phyloP scores from a whole-genome alignment of 1,140 invertebrate genomes.

The Spodoptera litura region DNA sequence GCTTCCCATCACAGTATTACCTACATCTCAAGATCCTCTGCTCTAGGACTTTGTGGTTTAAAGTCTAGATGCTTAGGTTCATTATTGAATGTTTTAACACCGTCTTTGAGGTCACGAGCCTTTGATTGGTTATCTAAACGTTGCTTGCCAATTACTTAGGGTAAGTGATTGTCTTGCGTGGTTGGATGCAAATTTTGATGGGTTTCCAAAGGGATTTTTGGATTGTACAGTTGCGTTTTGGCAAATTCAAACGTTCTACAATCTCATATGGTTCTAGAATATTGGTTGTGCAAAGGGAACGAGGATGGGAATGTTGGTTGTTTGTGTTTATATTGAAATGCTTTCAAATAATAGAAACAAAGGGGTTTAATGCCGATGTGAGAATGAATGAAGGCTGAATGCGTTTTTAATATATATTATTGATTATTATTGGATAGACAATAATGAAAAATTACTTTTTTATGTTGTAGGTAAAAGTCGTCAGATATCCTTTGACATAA shows the following conservation, averaged over 20 bases:
- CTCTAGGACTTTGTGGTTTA: conserved; percentile 47
- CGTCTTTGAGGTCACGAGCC: conserved; percentile 58
- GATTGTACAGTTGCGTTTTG: conserved; percentile 4
- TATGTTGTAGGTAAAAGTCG: too few relatives aligned
- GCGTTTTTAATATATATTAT: background rate
- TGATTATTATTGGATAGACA: too few relatives aligned
- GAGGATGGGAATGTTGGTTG: conserved; percentile 18
- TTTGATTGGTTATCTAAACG: conserved; percentile 74
- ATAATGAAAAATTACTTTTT: too few relatives aligned
- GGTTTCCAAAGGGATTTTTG: conserved; percentile 36
- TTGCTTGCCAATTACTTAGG: conserved; percentile 78
- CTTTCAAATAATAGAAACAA: conserved; percentile 39
- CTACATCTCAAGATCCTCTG: conserved; percentile 54
- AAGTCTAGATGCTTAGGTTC: background rate
- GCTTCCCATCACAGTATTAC: conserved; percentile 70
- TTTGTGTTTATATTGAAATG: conserved; percentile 21
- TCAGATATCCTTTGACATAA: too few relatives aligned
- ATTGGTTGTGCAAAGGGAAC: conserved; percentile 18
- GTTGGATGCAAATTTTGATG: conserved; percentile 48
- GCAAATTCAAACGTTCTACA: background rate
- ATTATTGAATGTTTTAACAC: conserved; percentile 5
- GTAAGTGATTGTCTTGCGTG: conserved; percentile 76
- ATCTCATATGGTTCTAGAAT: conserved; percentile 2
- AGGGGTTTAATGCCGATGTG: background rate
- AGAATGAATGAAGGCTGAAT: background rate